Conservation (phyloP, 2,797 vertebrate genomes). For the Cossypha dichroa region DNA sequence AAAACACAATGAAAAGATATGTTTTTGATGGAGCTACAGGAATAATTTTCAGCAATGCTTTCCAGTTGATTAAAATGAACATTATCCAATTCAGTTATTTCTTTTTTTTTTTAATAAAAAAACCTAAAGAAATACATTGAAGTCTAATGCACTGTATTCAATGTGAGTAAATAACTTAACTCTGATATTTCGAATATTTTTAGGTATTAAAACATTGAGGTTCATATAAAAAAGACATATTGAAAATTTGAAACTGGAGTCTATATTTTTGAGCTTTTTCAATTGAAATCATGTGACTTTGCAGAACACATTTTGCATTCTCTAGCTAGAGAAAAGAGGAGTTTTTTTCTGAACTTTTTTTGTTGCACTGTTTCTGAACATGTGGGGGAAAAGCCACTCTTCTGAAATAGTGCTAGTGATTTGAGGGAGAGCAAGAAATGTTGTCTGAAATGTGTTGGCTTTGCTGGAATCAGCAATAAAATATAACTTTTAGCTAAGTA, state of each 20-base stretch:
- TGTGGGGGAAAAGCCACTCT: background rate
- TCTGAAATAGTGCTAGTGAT: background rate
- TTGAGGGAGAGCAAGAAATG: background rate
- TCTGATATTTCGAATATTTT: background rate
- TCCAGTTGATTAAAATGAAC: background rate
- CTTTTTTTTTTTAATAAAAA: background rate
- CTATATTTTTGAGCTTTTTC: background rate
- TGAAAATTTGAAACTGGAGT: background rate
- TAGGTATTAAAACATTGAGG: background rate
- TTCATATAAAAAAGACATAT: background rate
- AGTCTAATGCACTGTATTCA: background rate
- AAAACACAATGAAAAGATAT: background rate
- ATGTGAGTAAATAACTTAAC: background rate
- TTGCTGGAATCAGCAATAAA: constrained; percentile 50
- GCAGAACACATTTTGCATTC: background rate
- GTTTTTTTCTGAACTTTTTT: background rate
- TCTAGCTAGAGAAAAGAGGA: background rate
- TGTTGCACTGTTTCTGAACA: background rate
- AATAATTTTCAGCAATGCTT: background rate
- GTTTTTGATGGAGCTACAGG: background rate
- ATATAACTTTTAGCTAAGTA: constrained; percentile 38
- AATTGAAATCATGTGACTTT: background rate
- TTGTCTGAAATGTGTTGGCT: background rate
- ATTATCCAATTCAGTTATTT: background rate
- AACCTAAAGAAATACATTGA: background rate